Evolutionary conservation across 2,797 vertebrate species (phyloP).

Genomic region (Limnodromus scolopaceus): DNA sequence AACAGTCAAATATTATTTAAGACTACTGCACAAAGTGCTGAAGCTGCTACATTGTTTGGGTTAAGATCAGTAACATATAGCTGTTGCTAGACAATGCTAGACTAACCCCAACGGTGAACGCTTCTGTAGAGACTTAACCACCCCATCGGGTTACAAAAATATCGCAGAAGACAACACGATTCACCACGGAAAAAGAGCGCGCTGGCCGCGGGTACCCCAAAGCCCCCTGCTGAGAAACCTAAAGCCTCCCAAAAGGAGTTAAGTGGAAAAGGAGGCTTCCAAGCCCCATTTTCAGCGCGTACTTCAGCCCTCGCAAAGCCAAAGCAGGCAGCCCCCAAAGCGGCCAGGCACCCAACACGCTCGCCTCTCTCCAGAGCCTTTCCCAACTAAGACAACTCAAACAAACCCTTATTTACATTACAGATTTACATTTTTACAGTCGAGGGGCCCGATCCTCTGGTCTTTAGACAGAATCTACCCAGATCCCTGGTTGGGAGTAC

Average conservation of each 20-base stretch:
- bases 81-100: not conserved
- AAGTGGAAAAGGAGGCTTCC: not conserved
- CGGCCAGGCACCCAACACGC: fast-evolving
- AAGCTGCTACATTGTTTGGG: not conserved
- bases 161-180: not conserved
- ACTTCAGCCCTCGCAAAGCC: not conserved
- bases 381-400: not conserved
- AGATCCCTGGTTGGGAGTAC: not conserved
- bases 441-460: not conserved
- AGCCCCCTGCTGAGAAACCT: not conserved
- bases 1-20: not conserved
- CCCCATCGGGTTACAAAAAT: not conserved
- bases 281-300: not conserved
- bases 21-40: not conserved
- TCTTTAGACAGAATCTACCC: not conserved
- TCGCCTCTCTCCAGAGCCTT: not conserved
- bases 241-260: not conserved
- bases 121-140: not conserved
- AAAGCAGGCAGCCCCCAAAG: not conserved
- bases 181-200: not conserved
- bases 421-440: constrained; percentile 39
- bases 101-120: not conserved
- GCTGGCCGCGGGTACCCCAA: not conserved
- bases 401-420: constrained; percentile 52
- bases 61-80: not conserved